Evolutionary conservation across 1,140 invertebrate genomes (phyloP).

Genomic region (Aporrectodea caliginosa): DNA sequence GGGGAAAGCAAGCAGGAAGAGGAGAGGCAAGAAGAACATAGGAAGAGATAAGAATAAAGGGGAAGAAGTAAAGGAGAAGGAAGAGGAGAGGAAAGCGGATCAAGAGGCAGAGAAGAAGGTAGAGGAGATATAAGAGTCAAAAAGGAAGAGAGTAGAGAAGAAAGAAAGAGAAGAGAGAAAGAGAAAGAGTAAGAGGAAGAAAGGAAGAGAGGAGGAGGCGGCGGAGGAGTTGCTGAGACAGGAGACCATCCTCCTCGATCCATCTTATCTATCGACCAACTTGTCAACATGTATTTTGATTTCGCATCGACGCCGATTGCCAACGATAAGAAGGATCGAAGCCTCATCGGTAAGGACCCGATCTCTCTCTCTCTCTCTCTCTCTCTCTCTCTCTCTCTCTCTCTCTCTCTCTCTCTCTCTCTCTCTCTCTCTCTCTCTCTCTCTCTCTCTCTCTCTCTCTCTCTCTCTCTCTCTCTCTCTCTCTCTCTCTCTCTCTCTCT

Average conservation of each 20-base stretch:
- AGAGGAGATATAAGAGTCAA: too few relatives aligned
- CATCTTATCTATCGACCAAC: not conserved
- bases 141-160: not conserved
- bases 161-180: not conserved
- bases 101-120: not conserved
- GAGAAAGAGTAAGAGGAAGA: not conserved
- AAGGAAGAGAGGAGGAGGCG: not conserved
- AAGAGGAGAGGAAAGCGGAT: not conserved
- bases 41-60: not conserved
- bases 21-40: not conserved
- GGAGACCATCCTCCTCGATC: not conserved
- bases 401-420: not conserved
- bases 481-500: conserved; percentile 1
- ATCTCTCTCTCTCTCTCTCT: not conserved
- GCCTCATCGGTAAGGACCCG: not conserved
- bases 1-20: not conserved
- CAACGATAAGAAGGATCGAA: not conserved
- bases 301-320: not conserved
- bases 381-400: too few relatives aligned
- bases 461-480: not conserved
- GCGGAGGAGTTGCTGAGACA: not conserved
- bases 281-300: not conserved
- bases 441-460: not conserved
- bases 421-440: not conserved
- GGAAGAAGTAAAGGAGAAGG: not conserved